Evolutionary conservation across 2,888 invertebrate species (phyloP), one percentile per base, ranked within the genome.

Genomic region (Linnaemya vulpina): DNA sequence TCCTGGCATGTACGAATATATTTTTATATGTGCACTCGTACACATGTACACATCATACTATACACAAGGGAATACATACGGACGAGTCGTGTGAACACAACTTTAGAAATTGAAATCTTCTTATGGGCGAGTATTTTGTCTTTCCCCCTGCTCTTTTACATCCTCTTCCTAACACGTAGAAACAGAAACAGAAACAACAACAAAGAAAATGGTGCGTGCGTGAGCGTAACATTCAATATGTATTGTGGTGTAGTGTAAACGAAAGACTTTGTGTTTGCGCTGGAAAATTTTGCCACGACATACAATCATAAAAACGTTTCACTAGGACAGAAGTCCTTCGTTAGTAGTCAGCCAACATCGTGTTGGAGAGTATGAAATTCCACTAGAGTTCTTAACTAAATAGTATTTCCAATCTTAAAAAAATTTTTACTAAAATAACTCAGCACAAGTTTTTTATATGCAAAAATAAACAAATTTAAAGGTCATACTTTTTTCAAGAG

Each of bases 321-420:
- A 91, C 91, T 91, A 90, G 91, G 91, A 90, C 91, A 90, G 77
- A 91, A 92, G 92, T 92, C 91, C 91, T 91, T 92, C 91, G 91
- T 90, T 90, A 90, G 91, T 91, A 91, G 91, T 89, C 91, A 91
- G 90, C 89, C 91, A 90, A 82, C 84, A 84, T 88, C 90, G 91
- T 90, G 89, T 89, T 49, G 65, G 73, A 73, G 49, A 55, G 10
- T 55, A 55, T 46, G 87, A 74, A 70, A 53, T 35, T 58, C 51
- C 63, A 75, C 13, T 51, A 46, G 43, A 76, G 9, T 53, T 40
- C 49, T 65, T 71, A 76, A 75, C 43, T 51, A 65, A 77, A 68
- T 76, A 68, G 53, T 9, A 38, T 51, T 40, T 58, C n/a, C n/a
- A 40, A 60, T 65, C 60, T 76, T 30, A 53, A 78, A 73, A 60